Conservation (phyloP, 2,797 vertebrate species). For the Saxicola maurus region DNA sequence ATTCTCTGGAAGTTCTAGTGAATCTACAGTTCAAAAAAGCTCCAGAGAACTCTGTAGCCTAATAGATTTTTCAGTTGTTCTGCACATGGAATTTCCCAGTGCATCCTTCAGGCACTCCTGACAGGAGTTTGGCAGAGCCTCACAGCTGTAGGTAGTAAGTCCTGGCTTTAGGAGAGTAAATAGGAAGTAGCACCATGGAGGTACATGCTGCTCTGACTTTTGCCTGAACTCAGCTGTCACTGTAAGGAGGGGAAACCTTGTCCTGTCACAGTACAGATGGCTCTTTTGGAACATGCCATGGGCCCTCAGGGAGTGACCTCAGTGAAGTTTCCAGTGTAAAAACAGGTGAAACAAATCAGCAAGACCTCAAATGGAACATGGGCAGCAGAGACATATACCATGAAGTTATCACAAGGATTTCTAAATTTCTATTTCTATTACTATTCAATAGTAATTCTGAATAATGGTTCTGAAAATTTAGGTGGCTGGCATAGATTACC, state of each 20-base stretch:
- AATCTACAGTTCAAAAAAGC: not conserved
- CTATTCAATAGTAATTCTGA: not conserved
- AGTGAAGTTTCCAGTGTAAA: not conserved
- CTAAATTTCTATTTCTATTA: not conserved
- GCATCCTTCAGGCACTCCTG: not conserved
- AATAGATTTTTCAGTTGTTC: not conserved
- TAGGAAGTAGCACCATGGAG: not conserved
- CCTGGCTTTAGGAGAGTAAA: not conserved
- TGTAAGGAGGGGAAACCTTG: not conserved
- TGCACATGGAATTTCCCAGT: not conserved
- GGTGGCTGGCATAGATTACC: not conserved
- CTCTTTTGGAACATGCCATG: not conserved
- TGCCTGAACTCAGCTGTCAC: not conserved
- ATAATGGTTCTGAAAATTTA: not conserved
- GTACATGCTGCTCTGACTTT: not conserved
- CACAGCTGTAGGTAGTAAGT: not conserved
- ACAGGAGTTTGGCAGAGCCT: not conserved
- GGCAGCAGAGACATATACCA: not conserved
- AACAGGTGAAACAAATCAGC: not conserved
- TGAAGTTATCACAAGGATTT: not conserved
- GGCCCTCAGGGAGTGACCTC: not conserved
- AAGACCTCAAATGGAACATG: not conserved
- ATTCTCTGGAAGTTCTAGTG: not conserved
- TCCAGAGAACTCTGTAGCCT: not conserved
- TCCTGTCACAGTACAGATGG: not conserved